phyloP scores from a whole-genome alignment of 2,797 vertebrate genomes.

The Megaceryle alcyon region DNA sequence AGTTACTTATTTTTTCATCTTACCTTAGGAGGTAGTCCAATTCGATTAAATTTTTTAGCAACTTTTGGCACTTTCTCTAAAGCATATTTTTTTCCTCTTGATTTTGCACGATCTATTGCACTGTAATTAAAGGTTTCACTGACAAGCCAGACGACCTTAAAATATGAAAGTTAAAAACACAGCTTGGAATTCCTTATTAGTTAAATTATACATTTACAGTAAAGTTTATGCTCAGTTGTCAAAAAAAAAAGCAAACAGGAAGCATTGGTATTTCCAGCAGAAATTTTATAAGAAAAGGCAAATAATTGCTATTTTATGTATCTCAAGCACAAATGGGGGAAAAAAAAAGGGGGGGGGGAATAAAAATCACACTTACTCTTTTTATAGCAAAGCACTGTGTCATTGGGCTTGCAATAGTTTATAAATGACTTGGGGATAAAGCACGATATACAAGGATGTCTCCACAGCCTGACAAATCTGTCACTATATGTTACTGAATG shows the following conservation, averaged over 20 bases:
- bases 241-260: not conserved
- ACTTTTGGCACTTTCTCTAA: constrained; percentile 97
- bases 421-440: not conserved
- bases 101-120: constrained; percentile 95
- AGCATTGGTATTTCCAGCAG: not conserved
- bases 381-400: not conserved
- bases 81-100: constrained; percentile 96
- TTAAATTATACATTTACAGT: not conserved
- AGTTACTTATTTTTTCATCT: not conserved
- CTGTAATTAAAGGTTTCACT: constrained; percentile 98
- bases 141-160: constrained; percentile 92
- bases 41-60: constrained; percentile 93
- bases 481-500: not conserved
- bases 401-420: not conserved
- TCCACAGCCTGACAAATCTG: not conserved
- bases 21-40: constrained; percentile 98
- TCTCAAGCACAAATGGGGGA: not conserved
- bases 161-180: not conserved
- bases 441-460: not conserved
- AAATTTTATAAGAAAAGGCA: not conserved
- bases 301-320: not conserved
- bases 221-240: not conserved
- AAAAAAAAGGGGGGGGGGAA: too few species aligned
- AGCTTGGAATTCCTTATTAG: not conserved
- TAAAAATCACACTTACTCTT: not conserved